A percentile compares a stretch with the other conserved stretches of the same genome.
phyloP scores from a whole-genome alignment of 2,888 invertebrate species.

The Plagodis dolabraria region DNA sequence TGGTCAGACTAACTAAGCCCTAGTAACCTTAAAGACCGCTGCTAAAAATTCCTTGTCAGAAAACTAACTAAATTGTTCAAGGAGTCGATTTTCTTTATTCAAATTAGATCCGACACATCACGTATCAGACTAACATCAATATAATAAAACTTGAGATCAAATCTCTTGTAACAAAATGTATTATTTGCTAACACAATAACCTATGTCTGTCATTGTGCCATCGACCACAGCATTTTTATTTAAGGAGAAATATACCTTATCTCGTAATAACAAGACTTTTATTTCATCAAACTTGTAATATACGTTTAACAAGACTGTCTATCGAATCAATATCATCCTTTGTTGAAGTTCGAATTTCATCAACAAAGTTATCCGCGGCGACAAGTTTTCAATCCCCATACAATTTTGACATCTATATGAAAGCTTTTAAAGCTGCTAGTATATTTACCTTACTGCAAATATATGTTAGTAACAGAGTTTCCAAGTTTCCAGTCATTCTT shows the following conservation, averaged over 20 bases:
- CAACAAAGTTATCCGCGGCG: slow-evolving; percentile 28
- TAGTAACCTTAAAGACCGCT: too few species aligned
- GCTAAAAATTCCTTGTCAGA: background rate
- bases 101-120: background rate
- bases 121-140: slow-evolving; percentile 7
- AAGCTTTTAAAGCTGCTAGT: slow-evolving; percentile 16
- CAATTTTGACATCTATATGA: slow-evolving; percentile 35
- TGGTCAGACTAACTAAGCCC: too few species aligned
- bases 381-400: slow-evolving; percentile 17
- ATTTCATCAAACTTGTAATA: slow-evolving; percentile 18
- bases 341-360: slow-evolving; percentile 40
- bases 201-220: slow-evolving; percentile 44
- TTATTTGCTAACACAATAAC: slow-evolving; percentile 39
- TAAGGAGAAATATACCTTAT: slow-evolving; percentile 12
- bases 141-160: slow-evolving; percentile 28
- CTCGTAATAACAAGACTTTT: slow-evolving; percentile 7
- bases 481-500: slow-evolving; percentile 40
- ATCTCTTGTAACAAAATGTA: slow-evolving; percentile 34
- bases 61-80: background rate
- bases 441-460: slow-evolving; percentile 14
- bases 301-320: slow-evolving; percentile 29
- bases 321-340: slow-evolving; percentile 43
- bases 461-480: slow-evolving; percentile 17
- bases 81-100: background rate
- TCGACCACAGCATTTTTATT: slow-evolving; percentile 25